Conservation (phyloP, 2,113 vertebrate species). For the Phalacrocorax brasilianus region DNA sequence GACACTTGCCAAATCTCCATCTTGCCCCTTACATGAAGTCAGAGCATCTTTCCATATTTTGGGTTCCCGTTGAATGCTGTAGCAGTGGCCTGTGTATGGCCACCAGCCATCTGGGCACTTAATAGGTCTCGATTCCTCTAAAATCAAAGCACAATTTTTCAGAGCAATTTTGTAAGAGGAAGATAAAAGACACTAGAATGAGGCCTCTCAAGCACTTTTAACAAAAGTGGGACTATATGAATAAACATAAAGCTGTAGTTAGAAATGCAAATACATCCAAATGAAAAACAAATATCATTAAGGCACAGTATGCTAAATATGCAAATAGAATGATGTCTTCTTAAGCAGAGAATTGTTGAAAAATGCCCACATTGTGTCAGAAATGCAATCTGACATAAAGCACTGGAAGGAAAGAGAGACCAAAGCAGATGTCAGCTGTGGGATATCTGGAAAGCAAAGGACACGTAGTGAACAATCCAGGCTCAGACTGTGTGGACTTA, state of each 20-base stretch:
- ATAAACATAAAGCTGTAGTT: background rate
- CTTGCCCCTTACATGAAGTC: constrained; percentile 80
- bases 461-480: too few species aligned
- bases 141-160: background rate
- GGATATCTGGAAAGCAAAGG: too few species aligned
- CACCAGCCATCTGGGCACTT: constrained; percentile 84
- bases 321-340: background rate
- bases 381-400: background rate
- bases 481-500: too few species aligned
- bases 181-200: background rate
- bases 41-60: constrained; percentile 83
- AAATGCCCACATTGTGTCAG: background rate
- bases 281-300: background rate
- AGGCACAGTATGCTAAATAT: background rate
- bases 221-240: background rate
- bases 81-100: constrained; percentile 85
- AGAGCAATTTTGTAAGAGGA: background rate
- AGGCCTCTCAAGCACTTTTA: background rate
- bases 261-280: background rate
- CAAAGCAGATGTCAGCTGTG: background rate
- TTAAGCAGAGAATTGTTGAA: background rate
- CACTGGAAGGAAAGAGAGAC: background rate
- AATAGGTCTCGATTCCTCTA: constrained; percentile 36
- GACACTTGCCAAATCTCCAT: constrained; percentile 85
- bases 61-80: constrained; percentile 77